Evolutionary conservation across 2,888 invertebrate species (phyloP), one percentile per base, ranked within the genome.

Genomic region (Cheilosia pagana): DNA sequence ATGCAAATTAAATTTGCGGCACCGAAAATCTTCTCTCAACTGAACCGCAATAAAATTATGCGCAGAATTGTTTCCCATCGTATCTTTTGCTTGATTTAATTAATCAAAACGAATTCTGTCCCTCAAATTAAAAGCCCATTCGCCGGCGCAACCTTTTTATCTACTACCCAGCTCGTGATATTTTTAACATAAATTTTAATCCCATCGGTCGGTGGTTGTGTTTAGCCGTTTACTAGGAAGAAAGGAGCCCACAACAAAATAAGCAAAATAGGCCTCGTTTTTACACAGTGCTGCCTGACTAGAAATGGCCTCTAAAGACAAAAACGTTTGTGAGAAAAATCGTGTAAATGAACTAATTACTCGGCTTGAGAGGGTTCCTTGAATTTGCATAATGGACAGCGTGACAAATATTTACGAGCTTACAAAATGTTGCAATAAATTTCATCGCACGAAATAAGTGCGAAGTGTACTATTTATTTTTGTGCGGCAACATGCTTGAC

Each of bases 291-390:
- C 8, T 28, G 19, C 16, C 31, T 23, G 39, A 43, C 62, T 59
- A 60, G 59, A 23, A 76, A 60, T 60, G 52, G 57, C 19, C 43
- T 35, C 59, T 68, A 77, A 76, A 62, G 68, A 68, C 19, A 53
- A 45, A 45, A 67, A 19, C 31, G 48, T 41, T 82, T 55, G 60
- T 48, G 52, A 62, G 67, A 68, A 77, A 76, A 70, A 70, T 79
- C 78, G 83, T 79, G 78, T 70, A 74, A 75, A 65, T 70, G 74
- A 79, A 83, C 78, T 83, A 75, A 83, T 83, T 83, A 83, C 68
- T 59, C 45, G 65, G 83, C 74, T 75, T 74, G 63, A 23, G 57
- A 55, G 68, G 82, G 78, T 83, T 59, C 10, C 8, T 39, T 65
- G 45, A 63, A 60, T 83, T 74, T 79, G 83, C 83, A 83, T 74